Conservation (phyloP, 2,888 invertebrate species). For the Holacanthella duospinosa region DNA sequence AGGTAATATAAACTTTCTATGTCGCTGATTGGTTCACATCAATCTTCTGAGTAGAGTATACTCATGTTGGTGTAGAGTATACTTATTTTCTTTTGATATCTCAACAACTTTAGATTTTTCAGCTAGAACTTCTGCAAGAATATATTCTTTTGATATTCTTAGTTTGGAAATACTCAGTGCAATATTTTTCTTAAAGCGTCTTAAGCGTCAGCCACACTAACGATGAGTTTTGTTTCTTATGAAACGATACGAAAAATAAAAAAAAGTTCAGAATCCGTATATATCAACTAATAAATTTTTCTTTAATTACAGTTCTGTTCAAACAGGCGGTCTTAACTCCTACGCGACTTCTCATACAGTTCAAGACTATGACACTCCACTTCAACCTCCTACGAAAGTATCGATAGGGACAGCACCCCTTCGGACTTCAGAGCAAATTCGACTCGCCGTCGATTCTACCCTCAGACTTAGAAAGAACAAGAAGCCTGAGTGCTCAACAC, state of each 20-base stretch:
- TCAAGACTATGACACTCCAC: not conserved
- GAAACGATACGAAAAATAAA: too few species aligned
- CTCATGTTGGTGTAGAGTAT: too few species aligned
- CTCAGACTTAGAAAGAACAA: constrained; percentile 48
- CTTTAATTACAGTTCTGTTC: not conserved
- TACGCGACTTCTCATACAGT: not conserved
- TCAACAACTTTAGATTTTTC: too few species aligned
- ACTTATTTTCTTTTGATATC: too few species aligned
- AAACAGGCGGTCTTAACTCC: not conserved
- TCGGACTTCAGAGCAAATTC: constrained; percentile 37
- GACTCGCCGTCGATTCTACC: constrained; percentile 54
- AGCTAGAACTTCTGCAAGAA: not conserved
- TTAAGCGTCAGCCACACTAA: too few species aligned
- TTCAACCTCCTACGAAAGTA: constrained; percentile 26
- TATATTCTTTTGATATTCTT: too few species aligned
- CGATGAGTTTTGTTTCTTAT: too few species aligned
- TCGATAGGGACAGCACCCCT: constrained; percentile 36
- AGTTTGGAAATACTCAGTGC: too few species aligned
- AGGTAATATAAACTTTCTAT: constrained; percentile 19
- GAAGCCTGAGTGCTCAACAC: constrained; percentile 51
- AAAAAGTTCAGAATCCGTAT: too few species aligned
- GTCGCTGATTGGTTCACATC: too few species aligned
- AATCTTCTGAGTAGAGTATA: too few species aligned
- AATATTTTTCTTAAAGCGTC: too few species aligned
- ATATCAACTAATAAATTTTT: not conserved